These are phyloP conservation scores for Phyllotis vaccarum DNA, from an alignment of 2,797 vertebrate species.

Conservation along the genomic window DNA sequence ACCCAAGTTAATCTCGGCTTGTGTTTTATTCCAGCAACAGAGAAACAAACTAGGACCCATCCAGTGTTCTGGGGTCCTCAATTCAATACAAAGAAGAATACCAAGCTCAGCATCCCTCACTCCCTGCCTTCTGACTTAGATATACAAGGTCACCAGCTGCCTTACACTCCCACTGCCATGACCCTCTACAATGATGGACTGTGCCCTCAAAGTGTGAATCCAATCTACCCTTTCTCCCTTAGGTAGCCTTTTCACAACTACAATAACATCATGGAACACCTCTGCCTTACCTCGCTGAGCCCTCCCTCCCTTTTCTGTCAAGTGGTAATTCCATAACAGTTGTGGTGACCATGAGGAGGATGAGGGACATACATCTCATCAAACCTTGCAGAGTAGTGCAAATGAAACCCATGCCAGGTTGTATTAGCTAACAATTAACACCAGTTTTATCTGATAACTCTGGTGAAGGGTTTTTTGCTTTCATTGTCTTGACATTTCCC, in stretches of 20 bases:
- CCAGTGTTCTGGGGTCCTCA: not conserved
- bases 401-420: not conserved
- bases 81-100: not conserved
- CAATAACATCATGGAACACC: not conserved
- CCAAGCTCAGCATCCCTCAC: not conserved
- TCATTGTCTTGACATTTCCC: not conserved
- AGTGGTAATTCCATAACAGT: not conserved
- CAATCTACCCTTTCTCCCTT: not conserved
- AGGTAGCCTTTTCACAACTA: not conserved
- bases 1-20: not conserved
- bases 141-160: not conserved
- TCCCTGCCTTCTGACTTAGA: not conserved
- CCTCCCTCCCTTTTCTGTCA: slow-evolving; percentile 28
- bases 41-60: not conserved
- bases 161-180: not conserved
- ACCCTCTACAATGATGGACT: not conserved
- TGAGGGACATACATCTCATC: not conserved
- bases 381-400: not conserved
- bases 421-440: not conserved
- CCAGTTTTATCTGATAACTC: not conserved
- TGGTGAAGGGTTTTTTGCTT: not conserved
- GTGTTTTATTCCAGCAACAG: not conserved
- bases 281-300: not conserved
- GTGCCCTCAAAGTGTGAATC: no score
- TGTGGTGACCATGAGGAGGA: not conserved